Conservation (phyloP, 2,888 invertebrate genomes). For the Arctia plantaginis region DNA sequence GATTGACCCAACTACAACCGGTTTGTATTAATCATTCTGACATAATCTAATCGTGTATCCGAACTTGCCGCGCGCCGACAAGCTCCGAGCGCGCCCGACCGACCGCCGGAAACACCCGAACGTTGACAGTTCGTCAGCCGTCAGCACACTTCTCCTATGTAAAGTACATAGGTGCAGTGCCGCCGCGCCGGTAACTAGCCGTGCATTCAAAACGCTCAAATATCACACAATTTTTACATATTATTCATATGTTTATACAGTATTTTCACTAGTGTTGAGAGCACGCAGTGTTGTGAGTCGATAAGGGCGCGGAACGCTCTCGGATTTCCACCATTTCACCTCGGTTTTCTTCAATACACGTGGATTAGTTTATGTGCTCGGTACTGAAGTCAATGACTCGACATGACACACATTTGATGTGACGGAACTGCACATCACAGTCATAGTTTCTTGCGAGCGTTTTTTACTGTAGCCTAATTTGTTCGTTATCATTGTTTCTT, state of each 20-base stretch:
- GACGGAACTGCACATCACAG: slow-evolving; percentile 74
- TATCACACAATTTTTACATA: slow-evolving; percentile 51
- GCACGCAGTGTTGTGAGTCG: slow-evolving; percentile 61
- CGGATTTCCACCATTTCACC: slow-evolving; percentile 53
- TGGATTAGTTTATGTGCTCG: slow-evolving; percentile 78
- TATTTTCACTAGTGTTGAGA: slow-evolving; percentile 57
- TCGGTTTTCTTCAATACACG: slow-evolving; percentile 72
- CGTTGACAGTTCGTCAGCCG: slow-evolving; percentile 83
- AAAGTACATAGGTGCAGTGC: slow-evolving; percentile 79
- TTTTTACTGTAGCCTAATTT: slow-evolving; percentile 65
- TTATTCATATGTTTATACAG: slow-evolving; percentile 64
- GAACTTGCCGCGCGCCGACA: slow-evolving; percentile 57
- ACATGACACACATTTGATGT: slow-evolving; percentile 85
- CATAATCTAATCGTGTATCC: slow-evolving; percentile 73
- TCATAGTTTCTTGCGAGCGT: slow-evolving; percentile 63
- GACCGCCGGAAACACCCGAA: slow-evolving; percentile 69
- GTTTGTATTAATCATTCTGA: slow-evolving; percentile 76
- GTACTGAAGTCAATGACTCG: slow-evolving; percentile 79
- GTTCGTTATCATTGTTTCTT: slow-evolving; percentile 57
- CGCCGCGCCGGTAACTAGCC: slow-evolving; percentile 75
- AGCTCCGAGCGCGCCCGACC: slow-evolving; percentile 59
- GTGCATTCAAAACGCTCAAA: slow-evolving; percentile 69
- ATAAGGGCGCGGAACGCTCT: slow-evolving; percentile 55
- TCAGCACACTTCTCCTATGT: slow-evolving; percentile 81
- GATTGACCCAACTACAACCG: slow-evolving; percentile 76